Base-by-base conservation (phyloP, 2,888 invertebrate species). In the Agrotis ipsilon region DNA sequence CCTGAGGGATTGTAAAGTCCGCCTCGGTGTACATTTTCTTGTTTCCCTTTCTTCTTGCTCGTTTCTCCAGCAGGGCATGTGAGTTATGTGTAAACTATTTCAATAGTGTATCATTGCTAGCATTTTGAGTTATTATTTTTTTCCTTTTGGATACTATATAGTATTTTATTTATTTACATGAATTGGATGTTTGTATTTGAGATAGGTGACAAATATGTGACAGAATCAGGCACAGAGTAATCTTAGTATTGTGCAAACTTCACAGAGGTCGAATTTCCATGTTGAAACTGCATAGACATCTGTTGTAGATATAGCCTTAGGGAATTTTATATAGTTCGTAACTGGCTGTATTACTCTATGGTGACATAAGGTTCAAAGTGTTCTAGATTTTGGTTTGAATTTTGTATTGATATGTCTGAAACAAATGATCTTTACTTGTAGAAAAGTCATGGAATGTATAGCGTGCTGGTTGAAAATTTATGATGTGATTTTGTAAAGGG, bases 11-110 rank as follows among this genome's bases (percentile, higher is more conserved):
- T 13, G 5, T 59, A 68, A 18, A 54, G 48, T 24, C 18, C 48
- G 27, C 58, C 77, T 48, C 43, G 43, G 27, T 18, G n/a, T 19
- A 4, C 52, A 27, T 48, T 43, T 14, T 19, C 54, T 55, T 55
- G 43, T 5, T 32, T n/a, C 14, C 32, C n/a, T n/a, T 7, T n/a
- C 32, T 59, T n/a, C 13, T 59, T 46, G 58, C 32, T 32, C 7
- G 1, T 60, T 45, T 49, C 52, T 59, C 18, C 45, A 69, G 70
- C 32, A 21, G 58, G 69, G 43, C 77, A 73, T 77, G 59, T 57
- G 72, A 57, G 24, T 24, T 75, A 39, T 6, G 48, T 48, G 11
- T 14, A 49, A 51, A 51, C 6, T 21, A 16, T 55, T 21, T 24
- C 2, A 69, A 18, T 46, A 58, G 3, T 49, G 43, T 16, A 51